Evolutionary conservation across 2,888 invertebrate species (phyloP).

Genomic region (Heterodera filipjevi): DNA sequence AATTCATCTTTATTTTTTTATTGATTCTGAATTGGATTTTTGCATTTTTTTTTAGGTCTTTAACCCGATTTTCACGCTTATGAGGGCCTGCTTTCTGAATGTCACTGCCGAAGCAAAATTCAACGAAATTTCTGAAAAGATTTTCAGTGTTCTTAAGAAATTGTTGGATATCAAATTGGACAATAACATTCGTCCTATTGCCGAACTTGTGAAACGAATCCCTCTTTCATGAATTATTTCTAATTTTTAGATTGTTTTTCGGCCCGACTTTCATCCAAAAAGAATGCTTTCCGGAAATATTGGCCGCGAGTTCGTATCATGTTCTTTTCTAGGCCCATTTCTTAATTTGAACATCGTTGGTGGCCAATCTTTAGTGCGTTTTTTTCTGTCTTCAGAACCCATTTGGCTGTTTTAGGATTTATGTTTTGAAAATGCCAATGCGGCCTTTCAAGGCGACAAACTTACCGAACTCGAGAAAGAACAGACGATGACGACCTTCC

Average conservation of each 20-base stretch:
- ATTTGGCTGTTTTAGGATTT: conserved; percentile 25
- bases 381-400: not conserved
- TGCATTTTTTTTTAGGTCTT: conserved; percentile 42
- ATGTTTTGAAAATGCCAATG: conserved; percentile 76
- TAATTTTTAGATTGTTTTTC: conserved; percentile 38
- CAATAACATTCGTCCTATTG: conserved; percentile 41
- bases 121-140: not conserved
- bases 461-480: conserved; percentile 66
- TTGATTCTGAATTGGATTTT: not conserved
- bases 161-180: conserved; percentile 36
- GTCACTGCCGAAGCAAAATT: conserved; percentile 14
- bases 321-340: conserved; percentile 88
- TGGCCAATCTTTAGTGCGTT: conserved; percentile 29
- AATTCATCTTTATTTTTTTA: too few relatives aligned
- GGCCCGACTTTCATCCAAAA: conserved; percentile 44
- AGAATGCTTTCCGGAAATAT: conserved; percentile 68
- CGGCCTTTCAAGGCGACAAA: conserved; percentile 69
- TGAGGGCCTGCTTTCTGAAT: conserved; percentile 19
- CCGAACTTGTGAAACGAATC: conserved; percentile 35
- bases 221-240: not conserved
- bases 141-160: conserved; percentile 27
- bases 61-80: conserved; percentile 47
- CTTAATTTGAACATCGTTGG: conserved; percentile 70
- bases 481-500: conserved; percentile 44
- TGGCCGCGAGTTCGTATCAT: conserved; percentile 83